Conservation (phyloP, 1,140 invertebrate genomes). For the Thaumatotibia leucotreta region DNA sequence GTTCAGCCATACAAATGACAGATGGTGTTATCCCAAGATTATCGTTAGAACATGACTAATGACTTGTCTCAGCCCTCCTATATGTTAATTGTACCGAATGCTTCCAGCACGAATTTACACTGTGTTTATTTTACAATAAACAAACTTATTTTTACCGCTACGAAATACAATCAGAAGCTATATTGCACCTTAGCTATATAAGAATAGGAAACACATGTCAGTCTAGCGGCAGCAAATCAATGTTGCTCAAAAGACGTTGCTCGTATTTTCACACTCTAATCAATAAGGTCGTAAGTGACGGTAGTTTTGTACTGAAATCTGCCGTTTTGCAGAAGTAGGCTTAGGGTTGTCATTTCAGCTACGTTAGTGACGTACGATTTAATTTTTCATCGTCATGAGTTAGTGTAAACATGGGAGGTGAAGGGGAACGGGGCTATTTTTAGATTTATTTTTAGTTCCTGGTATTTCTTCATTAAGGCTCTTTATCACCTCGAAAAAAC, state of each 20-base stretch:
- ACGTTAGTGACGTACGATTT: conserved; percentile 53
- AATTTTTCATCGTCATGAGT: conserved; percentile 67
- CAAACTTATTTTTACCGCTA: conserved; percentile 27
- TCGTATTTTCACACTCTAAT: not conserved
- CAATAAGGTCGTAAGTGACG: not conserved
- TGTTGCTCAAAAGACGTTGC: not conserved
- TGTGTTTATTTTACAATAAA: conserved; percentile 61
- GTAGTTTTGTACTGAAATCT: not conserved
- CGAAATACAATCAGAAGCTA: not conserved
- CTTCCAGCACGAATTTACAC: conserved; percentile 66
- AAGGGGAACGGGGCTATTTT: conserved; percentile 34
- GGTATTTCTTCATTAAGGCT: conserved; percentile 18
- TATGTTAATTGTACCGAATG: conserved; percentile 65
- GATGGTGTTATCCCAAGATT: conserved; percentile 66
- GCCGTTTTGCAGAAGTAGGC: conserved; percentile 14
- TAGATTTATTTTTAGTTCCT: conserved; percentile 30
- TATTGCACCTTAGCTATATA: not conserved
- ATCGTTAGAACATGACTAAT: conserved; percentile 71
- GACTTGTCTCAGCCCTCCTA: conserved; percentile 49
- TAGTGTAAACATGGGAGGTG: conserved; percentile 48
- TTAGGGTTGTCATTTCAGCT: conserved; percentile 58
- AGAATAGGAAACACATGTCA: not conserved
- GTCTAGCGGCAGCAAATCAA: not conserved
- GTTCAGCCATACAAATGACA: conserved; percentile 42
- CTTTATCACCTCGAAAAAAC: too few relatives aligned